Evolutionary conservation across 2,797 vertebrate genomes (phyloP), one percentile per base, ranked within the genome.

Genomic region (Pogonophryne albipinna): DNA sequence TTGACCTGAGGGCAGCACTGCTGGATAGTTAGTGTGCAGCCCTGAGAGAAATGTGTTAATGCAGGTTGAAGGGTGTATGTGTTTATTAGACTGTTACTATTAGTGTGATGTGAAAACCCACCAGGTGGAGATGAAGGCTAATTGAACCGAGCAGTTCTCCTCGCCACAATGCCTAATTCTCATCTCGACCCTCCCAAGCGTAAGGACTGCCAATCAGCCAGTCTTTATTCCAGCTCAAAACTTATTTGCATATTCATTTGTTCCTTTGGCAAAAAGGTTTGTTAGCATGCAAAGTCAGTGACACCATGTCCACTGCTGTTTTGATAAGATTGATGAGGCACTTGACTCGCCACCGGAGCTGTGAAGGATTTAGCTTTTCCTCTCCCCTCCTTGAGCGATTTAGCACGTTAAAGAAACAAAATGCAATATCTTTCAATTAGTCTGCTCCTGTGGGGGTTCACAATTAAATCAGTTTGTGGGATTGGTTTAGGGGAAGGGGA

Each of bases 321-420:
- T 82, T 77, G 74, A 82, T 84, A 92, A 92, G 92, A 92, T 92
- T 86, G 92, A 92, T 91, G 91, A 90, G 79, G 74, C 65, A 15
- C 79, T 78, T 61, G 66, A 82, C 68, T 78, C 38, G 8, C 73
- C 73, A 70, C 7, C 44, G 17, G 53, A 71, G 72, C 73, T 20
- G 44, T 61, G 47, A 31, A 31, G 16, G 19, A 57, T 82, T 86
- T 60, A 15, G 59, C 42, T 34, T 77, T 81, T 65, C 13, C 41
- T 19, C 52, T 76, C 23, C 38, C 41, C 58, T 38, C 57, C 71
- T 58, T 17, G 49, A 82, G 41, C 66, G 57, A 71, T 77, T 76
- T 20, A 66, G 66, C 42, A 61, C 6, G 41, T 59, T 61, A 65
- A 79, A 74, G 53, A 74, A 78, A 66, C 61, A 64, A 68, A 79